Evolutionary conservation across 2,797 vertebrate genomes (phyloP).

Genomic region (Trichosurus vulpecula): DNA sequence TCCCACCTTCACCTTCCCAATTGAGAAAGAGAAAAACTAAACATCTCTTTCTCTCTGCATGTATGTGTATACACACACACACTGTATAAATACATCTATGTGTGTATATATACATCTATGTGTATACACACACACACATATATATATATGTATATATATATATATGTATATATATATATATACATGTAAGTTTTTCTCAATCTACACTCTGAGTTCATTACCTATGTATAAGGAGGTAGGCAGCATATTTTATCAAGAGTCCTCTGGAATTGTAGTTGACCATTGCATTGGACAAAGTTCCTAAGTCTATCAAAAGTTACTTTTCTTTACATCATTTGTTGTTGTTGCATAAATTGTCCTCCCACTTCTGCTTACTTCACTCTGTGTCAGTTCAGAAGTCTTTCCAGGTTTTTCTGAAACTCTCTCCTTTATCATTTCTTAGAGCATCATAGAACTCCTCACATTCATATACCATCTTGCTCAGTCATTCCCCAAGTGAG

Average conservation of each 20-base stretch:
- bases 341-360: neutral
- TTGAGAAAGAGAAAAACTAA: neutral
- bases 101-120: too few relatives aligned
- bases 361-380: neutral
- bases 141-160: too few relatives aligned
- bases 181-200: neutral
- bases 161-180: too few relatives aligned
- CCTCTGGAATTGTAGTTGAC: neutral
- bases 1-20: neutral
- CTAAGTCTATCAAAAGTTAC: too few relatives aligned
- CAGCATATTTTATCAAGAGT: neutral
- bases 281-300: too few relatives aligned
- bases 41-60: neutral
- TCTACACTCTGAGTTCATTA: neutral
- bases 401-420: neutral
- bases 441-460: neutral
- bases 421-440: neutral
- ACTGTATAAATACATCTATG: too few relatives aligned
- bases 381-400: neutral
- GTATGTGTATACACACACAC: neutral
- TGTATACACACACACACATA: too few relatives aligned
- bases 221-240: neutral
- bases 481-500: neutral
- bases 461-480: neutral
- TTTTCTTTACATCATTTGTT: neutral